Evolutionary conservation across 2,888 invertebrate species (phyloP).

Genomic region (Tuta absoluta): DNA sequence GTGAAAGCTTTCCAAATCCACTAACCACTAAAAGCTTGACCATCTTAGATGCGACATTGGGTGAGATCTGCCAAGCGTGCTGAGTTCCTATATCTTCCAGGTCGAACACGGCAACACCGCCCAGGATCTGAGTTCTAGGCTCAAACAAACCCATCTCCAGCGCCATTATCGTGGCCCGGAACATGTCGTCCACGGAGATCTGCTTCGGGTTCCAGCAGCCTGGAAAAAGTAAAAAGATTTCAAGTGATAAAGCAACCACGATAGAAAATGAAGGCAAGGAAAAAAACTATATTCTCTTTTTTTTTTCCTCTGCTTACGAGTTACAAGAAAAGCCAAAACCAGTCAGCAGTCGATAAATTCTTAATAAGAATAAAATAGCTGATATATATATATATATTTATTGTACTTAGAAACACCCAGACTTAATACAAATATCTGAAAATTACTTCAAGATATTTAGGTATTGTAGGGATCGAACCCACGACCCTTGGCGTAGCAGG

Average conservation of each 20-base stretch:
- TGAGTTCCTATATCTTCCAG: constrained; percentile 85
- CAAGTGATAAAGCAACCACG: neutral
- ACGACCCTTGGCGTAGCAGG: no score
- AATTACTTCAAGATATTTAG: no score
- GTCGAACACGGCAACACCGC: constrained; percentile 89
- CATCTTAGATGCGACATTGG: constrained; percentile 84
- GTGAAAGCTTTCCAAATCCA: constrained; percentile 33
- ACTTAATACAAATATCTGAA: no score
- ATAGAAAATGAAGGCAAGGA: neutral
- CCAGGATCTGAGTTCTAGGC: constrained; percentile 87
- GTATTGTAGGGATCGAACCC: no score
- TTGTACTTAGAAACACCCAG: no score
- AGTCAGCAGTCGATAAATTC: no score
- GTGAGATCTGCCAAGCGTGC: constrained; percentile 88
- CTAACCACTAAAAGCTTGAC: constrained; percentile 86
- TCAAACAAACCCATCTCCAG: constrained; percentile 89
- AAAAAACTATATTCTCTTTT: no score
- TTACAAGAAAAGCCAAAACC: no score
- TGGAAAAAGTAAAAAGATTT: constrained; percentile 45
- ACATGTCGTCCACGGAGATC: constrained; percentile 84
- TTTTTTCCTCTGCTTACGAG: no score
- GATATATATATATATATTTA: no score
- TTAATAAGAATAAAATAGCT: no score
- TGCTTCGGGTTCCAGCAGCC: constrained; percentile 88
- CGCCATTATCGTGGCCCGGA: constrained; percentile 85